Evolutionary conservation across 2,888 invertebrate genomes (phyloP).

Genomic region (Lasioglossum marginatum): DNA sequence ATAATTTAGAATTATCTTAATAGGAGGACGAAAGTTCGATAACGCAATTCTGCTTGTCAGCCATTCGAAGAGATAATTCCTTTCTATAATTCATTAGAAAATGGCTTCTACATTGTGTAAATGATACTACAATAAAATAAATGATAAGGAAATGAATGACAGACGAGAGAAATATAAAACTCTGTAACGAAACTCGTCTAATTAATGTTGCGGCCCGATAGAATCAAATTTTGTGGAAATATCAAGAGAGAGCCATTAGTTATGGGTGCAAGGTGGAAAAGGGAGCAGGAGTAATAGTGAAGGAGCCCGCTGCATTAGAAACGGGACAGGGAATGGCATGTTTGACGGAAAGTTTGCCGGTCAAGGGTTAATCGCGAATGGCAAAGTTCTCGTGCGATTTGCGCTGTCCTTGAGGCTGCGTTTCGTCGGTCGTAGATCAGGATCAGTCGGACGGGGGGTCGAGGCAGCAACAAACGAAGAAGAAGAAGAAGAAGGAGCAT

Average conservation of each 20-base stretch:
- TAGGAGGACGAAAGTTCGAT: background rate
- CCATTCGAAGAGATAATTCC: background rate
- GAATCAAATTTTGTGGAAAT: background rate
- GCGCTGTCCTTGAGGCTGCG: conserved; percentile 54
- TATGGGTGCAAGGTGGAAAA: background rate
- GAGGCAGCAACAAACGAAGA: conserved; percentile 9
- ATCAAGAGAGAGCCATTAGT: background rate
- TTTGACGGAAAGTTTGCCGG: background rate
- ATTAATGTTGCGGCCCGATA: background rate
- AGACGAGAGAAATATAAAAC: no score
- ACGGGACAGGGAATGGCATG: background rate
- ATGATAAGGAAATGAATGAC: background rate
- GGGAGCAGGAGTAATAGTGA: background rate
- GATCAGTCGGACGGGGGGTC: conserved; percentile 39
- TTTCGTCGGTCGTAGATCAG: conserved; percentile 66
- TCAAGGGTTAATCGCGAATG: conserved; percentile 35
- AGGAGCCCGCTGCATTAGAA: background rate
- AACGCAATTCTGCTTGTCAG: background rate
- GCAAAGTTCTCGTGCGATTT: conserved; percentile 22
- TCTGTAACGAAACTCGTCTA: no score
- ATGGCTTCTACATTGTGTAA: background rate
- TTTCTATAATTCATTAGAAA: background rate
- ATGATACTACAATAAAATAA: background rate
- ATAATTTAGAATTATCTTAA: background rate
- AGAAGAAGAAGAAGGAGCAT: background rate